A percentile compares a stretch with the other conserved stretches of the same genome.
phyloP scores from a whole-genome alignment of 2,888 invertebrate genomes.

The Anthrax anthrax region DNA sequence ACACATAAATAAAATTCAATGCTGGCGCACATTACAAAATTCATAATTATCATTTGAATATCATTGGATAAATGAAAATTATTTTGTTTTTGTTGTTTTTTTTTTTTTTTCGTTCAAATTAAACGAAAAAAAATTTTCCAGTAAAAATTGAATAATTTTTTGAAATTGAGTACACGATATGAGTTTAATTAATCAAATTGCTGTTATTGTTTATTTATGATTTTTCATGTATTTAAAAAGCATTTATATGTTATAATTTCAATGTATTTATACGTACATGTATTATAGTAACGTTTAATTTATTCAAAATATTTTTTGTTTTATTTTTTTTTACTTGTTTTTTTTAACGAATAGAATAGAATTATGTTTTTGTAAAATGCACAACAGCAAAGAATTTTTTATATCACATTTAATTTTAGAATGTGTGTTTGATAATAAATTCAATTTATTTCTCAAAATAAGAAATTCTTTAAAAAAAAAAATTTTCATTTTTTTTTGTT shows the following conservation, averaged over 20 bases:
- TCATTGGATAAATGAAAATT: too few species aligned
- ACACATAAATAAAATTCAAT: slow-evolving; percentile 13
- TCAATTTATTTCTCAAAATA: not conserved
- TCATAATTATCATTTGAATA: slow-evolving; percentile 9
- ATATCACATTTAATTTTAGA: slow-evolving; percentile 8
- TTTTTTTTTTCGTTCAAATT: too few species aligned
- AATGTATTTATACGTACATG: too few species aligned
- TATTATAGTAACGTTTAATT: too few species aligned
- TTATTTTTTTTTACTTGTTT: not conserved
- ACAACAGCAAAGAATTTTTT: slow-evolving; percentile 14
- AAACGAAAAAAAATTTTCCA: too few species aligned
- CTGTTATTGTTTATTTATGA: too few species aligned
- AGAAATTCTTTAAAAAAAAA: too few species aligned
- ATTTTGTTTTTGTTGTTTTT: too few species aligned
- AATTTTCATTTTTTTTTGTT: not conserved
- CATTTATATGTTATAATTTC: too few species aligned
- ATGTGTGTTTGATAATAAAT: slow-evolving; percentile 8
- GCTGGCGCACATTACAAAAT: slow-evolving; percentile 15
- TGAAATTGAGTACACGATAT: too few species aligned
- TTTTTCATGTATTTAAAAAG: too few species aligned
- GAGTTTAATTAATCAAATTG: slow-evolving; percentile 3
- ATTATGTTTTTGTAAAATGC: slow-evolving; percentile 12
- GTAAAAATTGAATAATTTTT: too few species aligned
- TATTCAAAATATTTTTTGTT: not conserved
- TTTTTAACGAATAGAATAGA: not conserved